Evolutionary conservation across 2,888 invertebrate genomes (phyloP).

Genomic region (Plutella xylostella): DNA sequence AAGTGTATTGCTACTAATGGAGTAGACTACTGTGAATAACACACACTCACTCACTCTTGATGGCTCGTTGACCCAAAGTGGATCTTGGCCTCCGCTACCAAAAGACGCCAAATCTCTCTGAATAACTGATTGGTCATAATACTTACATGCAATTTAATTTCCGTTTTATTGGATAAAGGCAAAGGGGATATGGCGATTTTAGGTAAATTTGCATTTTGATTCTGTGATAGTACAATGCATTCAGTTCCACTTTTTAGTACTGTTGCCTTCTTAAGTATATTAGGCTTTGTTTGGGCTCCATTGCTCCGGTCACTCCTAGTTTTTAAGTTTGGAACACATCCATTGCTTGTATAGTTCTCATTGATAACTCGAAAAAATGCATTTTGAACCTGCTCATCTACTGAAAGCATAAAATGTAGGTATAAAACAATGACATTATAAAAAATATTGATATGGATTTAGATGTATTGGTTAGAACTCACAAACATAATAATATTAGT

Average conservation of each 20-base stretch:
- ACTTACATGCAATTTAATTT: no score
- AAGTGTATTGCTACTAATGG: no score
- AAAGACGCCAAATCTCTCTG: no score
- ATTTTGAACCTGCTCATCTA: slow-evolving; percentile 33
- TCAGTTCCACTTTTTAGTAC: slow-evolving; percentile 19
- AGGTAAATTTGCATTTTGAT: slow-evolving; percentile 36
- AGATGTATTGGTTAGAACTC: no score
- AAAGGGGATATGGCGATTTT: slow-evolving; percentile 39
- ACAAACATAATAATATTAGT: no score
- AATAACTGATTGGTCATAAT: no score
- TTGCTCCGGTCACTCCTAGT: neutral
- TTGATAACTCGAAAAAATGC: slow-evolving; percentile 55
- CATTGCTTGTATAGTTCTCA: slow-evolving; percentile 35
- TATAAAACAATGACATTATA: neutral
- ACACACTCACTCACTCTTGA: no score
- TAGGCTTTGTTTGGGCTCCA: slow-evolving; percentile 25
- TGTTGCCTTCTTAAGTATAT: slow-evolving; percentile 22
- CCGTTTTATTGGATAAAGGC: neutral
- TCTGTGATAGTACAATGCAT: slow-evolving; percentile 18
- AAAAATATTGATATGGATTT: no score
- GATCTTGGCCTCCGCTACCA: no score
- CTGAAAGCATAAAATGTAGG: slow-evolving; percentile 26
- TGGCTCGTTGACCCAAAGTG: no score
- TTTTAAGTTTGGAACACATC: slow-evolving; percentile 15
- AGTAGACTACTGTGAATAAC: no score